These are phyloP conservation scores for Alfaro cultratus DNA, from an alignment of 2,797 vertebrate species.

Conservation along the genomic window DNA sequence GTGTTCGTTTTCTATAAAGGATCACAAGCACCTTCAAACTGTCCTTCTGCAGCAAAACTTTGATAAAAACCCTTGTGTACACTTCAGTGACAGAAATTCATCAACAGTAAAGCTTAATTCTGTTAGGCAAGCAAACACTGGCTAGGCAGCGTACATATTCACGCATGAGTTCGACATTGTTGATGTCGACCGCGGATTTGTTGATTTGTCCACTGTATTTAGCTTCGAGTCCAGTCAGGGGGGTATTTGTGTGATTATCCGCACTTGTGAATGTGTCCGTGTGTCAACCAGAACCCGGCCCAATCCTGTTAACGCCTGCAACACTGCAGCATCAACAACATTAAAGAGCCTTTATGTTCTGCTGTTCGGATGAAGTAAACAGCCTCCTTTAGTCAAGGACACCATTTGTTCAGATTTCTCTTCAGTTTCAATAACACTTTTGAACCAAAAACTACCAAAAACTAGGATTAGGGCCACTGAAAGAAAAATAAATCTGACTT, in stretches of 20 bases:
- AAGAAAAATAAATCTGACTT: not conserved
- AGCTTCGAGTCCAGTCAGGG: conserved; percentile 22
- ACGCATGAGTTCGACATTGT: conserved; percentile 19
- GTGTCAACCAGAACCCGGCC: conserved; percentile 11
- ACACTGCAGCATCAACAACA: conserved; percentile 15
- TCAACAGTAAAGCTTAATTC: conserved; percentile 45
- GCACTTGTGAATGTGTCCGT: conserved; percentile 1
- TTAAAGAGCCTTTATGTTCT: conserved; percentile 1
- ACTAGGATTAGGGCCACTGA: not conserved
- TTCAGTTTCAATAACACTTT: not conserved
- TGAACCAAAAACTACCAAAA: not conserved
- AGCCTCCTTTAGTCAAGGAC: not conserved
- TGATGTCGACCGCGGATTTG: not conserved
- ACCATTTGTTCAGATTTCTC: not conserved
- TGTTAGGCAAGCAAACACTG: conserved; percentile 26
- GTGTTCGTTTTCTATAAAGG: not conserved
- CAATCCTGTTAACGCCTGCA: conserved; percentile 28
- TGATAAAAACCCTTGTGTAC: conserved; percentile 3
- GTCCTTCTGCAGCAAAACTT: conserved; percentile 4
- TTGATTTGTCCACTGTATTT: conserved; percentile 10
- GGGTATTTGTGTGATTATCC: conserved; percentile 34
- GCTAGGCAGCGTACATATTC: conserved; percentile 1
- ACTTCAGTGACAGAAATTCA: conserved; percentile 26
- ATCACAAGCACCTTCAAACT: not conserved
- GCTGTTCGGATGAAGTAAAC: conserved; percentile 9